Base-by-base conservation (phyloP, 2,113 vertebrate species). In the Mesoclemmys tuberculata region DNA sequence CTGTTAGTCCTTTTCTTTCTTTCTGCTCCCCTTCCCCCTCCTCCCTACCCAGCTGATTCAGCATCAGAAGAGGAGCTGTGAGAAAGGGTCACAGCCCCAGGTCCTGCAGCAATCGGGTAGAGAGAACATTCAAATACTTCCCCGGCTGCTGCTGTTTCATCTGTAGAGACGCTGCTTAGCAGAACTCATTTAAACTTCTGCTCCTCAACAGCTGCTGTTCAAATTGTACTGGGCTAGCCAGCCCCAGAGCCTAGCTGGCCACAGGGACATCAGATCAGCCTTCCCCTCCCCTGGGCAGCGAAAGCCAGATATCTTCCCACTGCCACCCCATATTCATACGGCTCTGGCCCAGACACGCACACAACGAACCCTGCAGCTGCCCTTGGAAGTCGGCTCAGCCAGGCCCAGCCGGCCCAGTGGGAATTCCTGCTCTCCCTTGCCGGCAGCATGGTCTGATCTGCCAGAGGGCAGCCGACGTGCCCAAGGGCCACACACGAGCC, bases 311-410 rank as follows among this genome's bases (percentile, higher is more conserved):
- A 26, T 56, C 26, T 12, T 12, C 56, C 27, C 56, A 58, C 56
- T 29, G 56, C 56, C 10, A 58, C 56, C 56, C 26, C 56, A 29
- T 29, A 13, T 58, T 29, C 11, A 27, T 27, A 58, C 10, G 29
- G 56, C 55, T 58, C 26, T 26, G 12, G 10, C 11, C 56, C 11
- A 11, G 26, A 27, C 55, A 27, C 5, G 55, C 26, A 24, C 55
- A 56, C 55, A 3, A 18, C 9, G 26, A 56, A 10, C 26, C 55
- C 26, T 27, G 24, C 55, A 56, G 55, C 48, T 81, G 41, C 0
- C 0, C 16, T 56, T 14, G 22, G 2, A 1, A 1, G 82, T 48
- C 41, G 2, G 38, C 29, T 35, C 19, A 5, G 8, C 13, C 48
- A 22, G 84, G 41, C 27, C 84, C 9, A 5, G 68, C 27, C 46